A percentile compares a stretch with the other conserved stretches of the same genome.
Evolutionary conservation across 2,888 invertebrate genomes (phyloP).

Genomic region (Diachrysia chrysitis): DNA sequence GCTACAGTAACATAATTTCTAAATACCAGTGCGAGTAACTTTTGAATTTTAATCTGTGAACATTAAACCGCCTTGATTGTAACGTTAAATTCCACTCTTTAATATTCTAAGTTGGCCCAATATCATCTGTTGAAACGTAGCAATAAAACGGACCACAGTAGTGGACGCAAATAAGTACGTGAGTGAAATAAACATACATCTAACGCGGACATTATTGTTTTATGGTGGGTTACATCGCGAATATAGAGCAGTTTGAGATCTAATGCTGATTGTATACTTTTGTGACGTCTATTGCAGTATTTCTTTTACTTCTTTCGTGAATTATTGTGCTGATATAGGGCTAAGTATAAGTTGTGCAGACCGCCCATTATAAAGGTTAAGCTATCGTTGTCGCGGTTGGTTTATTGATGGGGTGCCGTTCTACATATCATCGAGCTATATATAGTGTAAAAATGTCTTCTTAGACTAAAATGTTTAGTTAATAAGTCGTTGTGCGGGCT

Average conservation of each 20-base stretch:
- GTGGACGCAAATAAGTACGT: conserved; percentile 50
- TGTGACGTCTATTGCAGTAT: conserved; percentile 17
- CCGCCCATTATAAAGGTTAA: no score
- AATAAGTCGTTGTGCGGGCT: no score
- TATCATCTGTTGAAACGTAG: conserved; percentile 58
- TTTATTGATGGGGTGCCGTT: no score
- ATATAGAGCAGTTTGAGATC: conserved; percentile 44
- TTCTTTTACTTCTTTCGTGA: not conserved
- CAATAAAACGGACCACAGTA: conserved; percentile 61
- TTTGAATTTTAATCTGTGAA: conserved; percentile 24
- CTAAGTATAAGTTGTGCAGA: no score
- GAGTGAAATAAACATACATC: conserved; percentile 49
- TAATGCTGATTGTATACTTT: conserved; percentile 21
- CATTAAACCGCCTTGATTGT: conserved; percentile 45
- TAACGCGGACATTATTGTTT: conserved; percentile 48
- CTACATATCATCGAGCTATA: no score
- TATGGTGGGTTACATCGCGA: conserved; percentile 45
- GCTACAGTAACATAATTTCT: no score
- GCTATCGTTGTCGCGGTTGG: no score
- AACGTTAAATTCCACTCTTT: conserved; percentile 58
- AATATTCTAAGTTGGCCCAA: conserved; percentile 53
- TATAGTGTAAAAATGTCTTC: no score
- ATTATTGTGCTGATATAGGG: not conserved
- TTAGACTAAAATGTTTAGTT: no score
- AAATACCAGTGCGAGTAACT: not conserved